Base-by-base conservation (phyloP, 2,888 invertebrate species). In the Diloba caeruleocephala region DNA sequence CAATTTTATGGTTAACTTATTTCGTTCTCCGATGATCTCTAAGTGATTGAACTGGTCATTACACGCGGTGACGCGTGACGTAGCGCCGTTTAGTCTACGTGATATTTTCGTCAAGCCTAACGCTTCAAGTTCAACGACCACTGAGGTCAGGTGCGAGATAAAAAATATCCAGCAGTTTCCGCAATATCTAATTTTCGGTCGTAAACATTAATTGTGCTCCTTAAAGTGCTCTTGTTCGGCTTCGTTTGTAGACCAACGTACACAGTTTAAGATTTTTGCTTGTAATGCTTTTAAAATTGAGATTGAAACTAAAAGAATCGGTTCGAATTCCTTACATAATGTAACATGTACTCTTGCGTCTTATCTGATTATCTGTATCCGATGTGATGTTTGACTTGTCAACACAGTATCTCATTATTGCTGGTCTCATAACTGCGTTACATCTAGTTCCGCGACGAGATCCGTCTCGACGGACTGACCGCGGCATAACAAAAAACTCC, bases 171-270 rank as follows among this genome's bases (percentile, higher is more conserved):
- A 53, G 52, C 75, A 70, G 74, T 87, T 87, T 85, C 84, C 84
- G 84, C 78, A 78, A 82, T 85, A 84, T 85, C 87, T 85, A 85
- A 88, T 87, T 89, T 88, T 84, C 77, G 85, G 67, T 83, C 84
- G 79, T 88, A 87, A 88, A 86, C 76, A 69, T 85, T 87, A 86
- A 88, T 88, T 85, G 84, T 60, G 63, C 73, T 74, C 79, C 79
- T 79, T 81, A 81, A 84, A 84, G 74, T 69, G 77, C 72, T 71
- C 72, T 19, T 55, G 62, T 56, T 71, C 48, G 58, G 52, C 61
- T 72, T 42, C 44, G 38, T 57, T 42, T 39, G 50, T 28, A 14
- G 38, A 50, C 42, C 43, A 50, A n/a, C 56, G 53, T 38, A 45
- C 53, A 60, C 65, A 43, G 50, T 52, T 60, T 59, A 58, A 29